phyloP scores from a whole-genome alignment of 2,113 vertebrate species.

The Equus przewalskii region DNA sequence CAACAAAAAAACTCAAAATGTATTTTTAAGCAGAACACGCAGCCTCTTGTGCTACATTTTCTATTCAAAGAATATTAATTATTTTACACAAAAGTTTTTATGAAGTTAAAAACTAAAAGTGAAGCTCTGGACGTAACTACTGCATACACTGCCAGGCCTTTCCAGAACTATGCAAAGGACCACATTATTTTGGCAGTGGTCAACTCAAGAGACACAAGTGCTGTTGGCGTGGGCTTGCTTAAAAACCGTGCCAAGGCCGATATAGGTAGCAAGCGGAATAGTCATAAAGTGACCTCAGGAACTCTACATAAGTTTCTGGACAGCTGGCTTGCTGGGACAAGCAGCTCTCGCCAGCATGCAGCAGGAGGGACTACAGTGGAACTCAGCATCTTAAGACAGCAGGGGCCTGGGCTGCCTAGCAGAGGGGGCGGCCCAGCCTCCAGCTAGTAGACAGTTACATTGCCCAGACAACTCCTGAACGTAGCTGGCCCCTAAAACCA shows the following conservation, averaged over 20 bases:
- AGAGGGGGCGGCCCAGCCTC: accelerated
- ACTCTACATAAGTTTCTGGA: not conserved
- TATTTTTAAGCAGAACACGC: not conserved
- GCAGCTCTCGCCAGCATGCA: not conserved
- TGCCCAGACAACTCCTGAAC: not conserved
- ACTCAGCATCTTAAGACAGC: not conserved
- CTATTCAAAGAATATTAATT: no score
- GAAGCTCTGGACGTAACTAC: no score
- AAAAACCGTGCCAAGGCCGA: accelerated
- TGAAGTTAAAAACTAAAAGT: no score
- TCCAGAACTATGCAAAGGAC: no score
- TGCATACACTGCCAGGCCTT: not conserved
- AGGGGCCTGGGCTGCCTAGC: accelerated
- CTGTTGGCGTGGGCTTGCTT: not conserved
- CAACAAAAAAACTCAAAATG: not conserved
- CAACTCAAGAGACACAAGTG: not conserved
- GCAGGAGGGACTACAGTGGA: accelerated
- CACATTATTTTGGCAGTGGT: accelerated
- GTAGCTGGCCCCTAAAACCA: not conserved
- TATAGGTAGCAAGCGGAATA: not conserved
- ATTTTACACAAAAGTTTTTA: no score
- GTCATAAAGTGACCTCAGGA: not conserved
- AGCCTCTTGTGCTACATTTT: no score
- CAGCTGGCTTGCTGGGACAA: not conserved
- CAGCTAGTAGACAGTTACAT: not conserved